Base-by-base conservation (phyloP, 2,113 vertebrate species). In the Myotis brandtii region DNA sequence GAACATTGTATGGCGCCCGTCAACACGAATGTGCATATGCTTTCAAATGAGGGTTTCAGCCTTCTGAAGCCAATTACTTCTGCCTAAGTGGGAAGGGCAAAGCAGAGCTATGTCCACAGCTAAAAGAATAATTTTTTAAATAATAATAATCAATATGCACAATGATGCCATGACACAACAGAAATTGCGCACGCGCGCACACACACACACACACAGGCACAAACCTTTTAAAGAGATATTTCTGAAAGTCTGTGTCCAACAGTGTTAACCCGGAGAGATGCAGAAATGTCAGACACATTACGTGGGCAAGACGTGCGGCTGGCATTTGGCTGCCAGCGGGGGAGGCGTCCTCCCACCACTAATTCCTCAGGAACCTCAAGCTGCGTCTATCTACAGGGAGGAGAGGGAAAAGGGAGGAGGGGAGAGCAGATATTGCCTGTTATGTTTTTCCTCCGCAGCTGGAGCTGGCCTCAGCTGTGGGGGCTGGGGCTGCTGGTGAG, bases 241-340 rank as follows among this genome's bases (percentile, higher is more conserved):
- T 98, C 97, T 95, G 97, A 89, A 96, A 98, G 97, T 97, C 93
- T 89, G 97, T 98, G 98, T 98, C 98, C 98, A 98, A 92, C 96
- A 97, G 84, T 73, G 85, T 97, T 98, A 98, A 98, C 98, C 98
- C 97, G 95, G 98, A 98, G 97, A 98, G 98, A 98, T 97, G 98
- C 96, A 98, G 98, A 98, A 98, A 98, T 98, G 98, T 99, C 98
- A 98, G 98, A 95, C 96, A 52, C 98, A 98, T 98, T 98, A 98
- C 98, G 98, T 96, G 98, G 97, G 97, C 98, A 97, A 98, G 97
- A 98, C 98, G 97, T 97, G 97, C 54, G 86, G 97, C 97, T 99
- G 98, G 98, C 98, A 98, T 98, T 98, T 98, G 98, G 98, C 98
- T 98, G 98, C 98, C 98, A 98, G 98, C 98, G 91, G 98, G 98